phyloP scores from a whole-genome alignment of 2,797 vertebrate genomes.

The Pteronotus mesoamericanus region DNA sequence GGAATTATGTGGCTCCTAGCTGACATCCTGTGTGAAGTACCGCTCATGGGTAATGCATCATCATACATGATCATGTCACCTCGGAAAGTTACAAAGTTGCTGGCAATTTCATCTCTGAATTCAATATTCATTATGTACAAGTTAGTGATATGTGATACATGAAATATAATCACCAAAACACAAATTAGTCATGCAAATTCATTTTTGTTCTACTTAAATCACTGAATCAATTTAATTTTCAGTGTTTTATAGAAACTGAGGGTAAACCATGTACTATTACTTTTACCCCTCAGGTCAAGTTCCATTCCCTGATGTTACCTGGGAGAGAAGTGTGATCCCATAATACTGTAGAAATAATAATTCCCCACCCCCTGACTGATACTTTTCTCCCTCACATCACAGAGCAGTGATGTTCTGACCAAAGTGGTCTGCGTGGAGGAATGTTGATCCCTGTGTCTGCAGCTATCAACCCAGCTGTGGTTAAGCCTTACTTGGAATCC shows the following conservation, averaged over 20 bases:
- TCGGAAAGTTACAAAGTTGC: background rate
- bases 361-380: background rate
- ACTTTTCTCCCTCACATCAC: background rate
- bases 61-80: background rate
- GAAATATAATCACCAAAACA: background rate
- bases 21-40: background rate
- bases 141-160: background rate
- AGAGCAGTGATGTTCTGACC: background rate
- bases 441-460: accelerated
- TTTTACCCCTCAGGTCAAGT: background rate
- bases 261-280: background rate
- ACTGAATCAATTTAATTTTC: background rate
- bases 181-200: background rate
- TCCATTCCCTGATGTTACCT: background rate
- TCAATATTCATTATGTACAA: background rate
- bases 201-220: background rate
- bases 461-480: background rate
- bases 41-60: background rate
- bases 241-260: background rate
- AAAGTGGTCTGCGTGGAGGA: background rate
- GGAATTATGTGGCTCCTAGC: background rate
- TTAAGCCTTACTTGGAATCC: background rate
- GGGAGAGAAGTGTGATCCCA: background rate
- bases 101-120: background rate
- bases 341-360: background rate